Evolutionary conservation across 1,140 invertebrate genomes (phyloP).

Genomic region (Ostrea edulis): DNA sequence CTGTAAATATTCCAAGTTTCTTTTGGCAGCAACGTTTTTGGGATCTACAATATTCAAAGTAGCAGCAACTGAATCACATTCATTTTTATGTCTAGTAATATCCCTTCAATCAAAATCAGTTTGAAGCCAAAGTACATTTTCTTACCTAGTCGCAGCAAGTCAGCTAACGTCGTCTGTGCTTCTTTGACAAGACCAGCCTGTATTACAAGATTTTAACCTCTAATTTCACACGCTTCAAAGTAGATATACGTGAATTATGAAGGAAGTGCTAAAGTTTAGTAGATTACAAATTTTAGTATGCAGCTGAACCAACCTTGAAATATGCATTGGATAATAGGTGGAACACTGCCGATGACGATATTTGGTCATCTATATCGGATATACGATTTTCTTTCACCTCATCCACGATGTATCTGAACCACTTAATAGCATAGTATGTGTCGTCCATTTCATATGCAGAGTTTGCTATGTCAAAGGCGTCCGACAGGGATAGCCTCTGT

Average conservation of each 20-base stretch:
- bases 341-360: neutral
- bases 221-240: no score
- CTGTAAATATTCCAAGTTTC: conserved; percentile 26
- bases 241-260: no score
- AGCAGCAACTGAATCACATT: neutral
- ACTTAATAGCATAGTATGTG: conserved; percentile 8
- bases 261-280: no score
- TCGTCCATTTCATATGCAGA: conserved; percentile 35
- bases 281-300: no score
- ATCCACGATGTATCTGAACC: conserved; percentile 14
- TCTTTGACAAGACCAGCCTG: conserved; percentile 26
- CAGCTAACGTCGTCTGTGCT: neutral
- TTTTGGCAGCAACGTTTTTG: neutral
- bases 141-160: neutral
- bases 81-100: neutral
- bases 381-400: conserved; percentile 33
- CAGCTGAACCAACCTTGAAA: neutral
- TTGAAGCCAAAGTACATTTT: neutral
- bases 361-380: neutral
- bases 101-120: neutral
- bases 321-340: conserved; percentile 12
- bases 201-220: neutral
- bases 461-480: conserved; percentile 23
- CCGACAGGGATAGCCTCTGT: neutral
- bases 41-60: neutral